These are phyloP conservation scores for Drosophila imparisetae DNA, from an alignment of 2,888 invertebrate genomes.

Conservation along the genomic window DNA sequence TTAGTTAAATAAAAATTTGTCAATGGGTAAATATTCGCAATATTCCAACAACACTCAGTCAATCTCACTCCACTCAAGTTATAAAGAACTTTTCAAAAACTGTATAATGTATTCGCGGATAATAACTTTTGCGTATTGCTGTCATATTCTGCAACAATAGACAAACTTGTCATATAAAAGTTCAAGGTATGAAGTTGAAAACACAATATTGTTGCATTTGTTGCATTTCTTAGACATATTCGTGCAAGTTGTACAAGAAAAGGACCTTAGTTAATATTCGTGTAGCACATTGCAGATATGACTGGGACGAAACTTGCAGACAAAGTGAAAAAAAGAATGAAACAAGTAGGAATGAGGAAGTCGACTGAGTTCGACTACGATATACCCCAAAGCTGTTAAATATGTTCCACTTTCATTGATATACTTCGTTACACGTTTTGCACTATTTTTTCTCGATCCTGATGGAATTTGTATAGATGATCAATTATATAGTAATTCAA, in stretches of 20 bases:
- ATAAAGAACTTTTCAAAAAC: background rate
- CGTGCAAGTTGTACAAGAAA: conserved; percentile 17
- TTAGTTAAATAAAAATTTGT: background rate
- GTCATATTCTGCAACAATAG: background rate
- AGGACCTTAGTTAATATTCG: conserved; percentile 41
- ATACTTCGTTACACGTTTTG: background rate
- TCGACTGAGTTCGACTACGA: background rate
- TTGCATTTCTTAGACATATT: conserved; percentile 15
- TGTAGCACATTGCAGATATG: conserved; percentile 30
- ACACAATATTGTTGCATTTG: conserved; percentile 16
- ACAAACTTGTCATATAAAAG: background rate
- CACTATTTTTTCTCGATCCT: background rate
- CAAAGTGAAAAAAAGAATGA: background rate
- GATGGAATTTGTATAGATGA: background rate
- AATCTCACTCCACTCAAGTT: background rate
- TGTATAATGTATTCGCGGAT: background rate
- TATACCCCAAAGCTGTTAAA: background rate
- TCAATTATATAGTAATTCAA: background rate
- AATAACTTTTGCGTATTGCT: background rate
- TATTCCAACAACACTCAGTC: background rate
- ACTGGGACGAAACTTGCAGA: conserved; percentile 23
- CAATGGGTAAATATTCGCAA: background rate
- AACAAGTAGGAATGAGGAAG: background rate
- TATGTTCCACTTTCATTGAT: background rate
- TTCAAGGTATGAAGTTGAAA: conserved; percentile 1